These are phyloP conservation scores for Coturnix japonica DNA, from an alignment of 2,113 vertebrate species.

Conservation along the genomic window DNA sequence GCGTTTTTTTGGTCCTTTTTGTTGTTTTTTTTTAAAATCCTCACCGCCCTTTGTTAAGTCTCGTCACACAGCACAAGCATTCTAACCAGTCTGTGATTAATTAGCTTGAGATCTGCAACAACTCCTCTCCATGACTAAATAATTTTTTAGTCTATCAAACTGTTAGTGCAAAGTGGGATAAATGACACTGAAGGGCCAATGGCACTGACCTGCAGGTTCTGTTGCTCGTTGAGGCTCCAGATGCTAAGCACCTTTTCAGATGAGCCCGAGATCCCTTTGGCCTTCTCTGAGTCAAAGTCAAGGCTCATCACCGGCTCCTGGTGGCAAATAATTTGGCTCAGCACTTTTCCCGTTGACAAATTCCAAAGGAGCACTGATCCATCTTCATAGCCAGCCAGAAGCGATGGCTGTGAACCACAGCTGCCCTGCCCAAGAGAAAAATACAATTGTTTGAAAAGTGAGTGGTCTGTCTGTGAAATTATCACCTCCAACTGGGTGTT, in stretches of 20 bases:
- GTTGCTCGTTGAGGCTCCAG: slow-evolving; percentile 89
- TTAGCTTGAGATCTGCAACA: slow-evolving; percentile 77
- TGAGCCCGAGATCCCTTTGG: slow-evolving; percentile 90
- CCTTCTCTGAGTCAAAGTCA: slow-evolving; percentile 86
- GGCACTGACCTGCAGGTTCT: slow-evolving; percentile 90
- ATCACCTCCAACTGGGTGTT: not conserved
- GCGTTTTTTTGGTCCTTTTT: not conserved
- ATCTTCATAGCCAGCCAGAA: slow-evolving; percentile 92
- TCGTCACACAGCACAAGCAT: slow-evolving; percentile 47
- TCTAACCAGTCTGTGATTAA: slow-evolving; percentile 82
- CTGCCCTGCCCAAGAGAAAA: slow-evolving; percentile 72
- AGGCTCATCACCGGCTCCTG: slow-evolving; percentile 92
- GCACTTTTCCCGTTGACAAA: slow-evolving; percentile 78
- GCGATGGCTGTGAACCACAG: slow-evolving; percentile 78
- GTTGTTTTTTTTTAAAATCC: slow-evolving; percentile 39
- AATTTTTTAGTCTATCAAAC: slow-evolving; percentile 85
- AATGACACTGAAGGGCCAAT: slow-evolving; percentile 63
- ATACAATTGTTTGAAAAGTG: not conserved
- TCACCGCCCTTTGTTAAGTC: slow-evolving; percentile 66
- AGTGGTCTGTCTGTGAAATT: not conserved
- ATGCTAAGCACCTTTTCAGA: slow-evolving; percentile 88
- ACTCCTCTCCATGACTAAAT: slow-evolving; percentile 83
- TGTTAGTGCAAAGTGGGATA: slow-evolving; percentile 80
- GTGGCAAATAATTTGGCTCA: slow-evolving; percentile 84
- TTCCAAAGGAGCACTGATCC: slow-evolving; percentile 93